Percentiles rank a stretch among this genome's conserved stretches.
phyloP scores from a whole-genome alignment of 1,140 invertebrate species.

The Drosophila saltans region DNA sequence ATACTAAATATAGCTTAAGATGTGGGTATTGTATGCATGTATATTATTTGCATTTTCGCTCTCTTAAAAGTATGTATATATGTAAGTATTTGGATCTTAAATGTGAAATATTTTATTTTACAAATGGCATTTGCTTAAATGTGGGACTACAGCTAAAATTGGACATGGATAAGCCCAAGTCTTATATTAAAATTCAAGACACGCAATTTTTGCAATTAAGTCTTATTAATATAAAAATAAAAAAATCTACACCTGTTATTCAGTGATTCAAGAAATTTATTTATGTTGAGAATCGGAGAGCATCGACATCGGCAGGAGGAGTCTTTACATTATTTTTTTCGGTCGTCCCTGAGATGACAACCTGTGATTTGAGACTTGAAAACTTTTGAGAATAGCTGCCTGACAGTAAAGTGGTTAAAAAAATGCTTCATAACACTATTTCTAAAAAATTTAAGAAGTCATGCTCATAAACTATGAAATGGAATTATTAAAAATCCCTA shows the following conservation, averaged over 20 bases:
- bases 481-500: constrained; percentile 16
- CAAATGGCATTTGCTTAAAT: constrained; percentile 25
- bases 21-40: constrained; percentile 11
- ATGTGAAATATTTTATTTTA: constrained; percentile 23
- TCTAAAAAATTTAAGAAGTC: not conserved
- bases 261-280: constrained; percentile 5
- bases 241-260: not conserved
- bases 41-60: constrained; percentile 8
- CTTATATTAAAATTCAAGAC: constrained; percentile 20
- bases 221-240: constrained; percentile 7
- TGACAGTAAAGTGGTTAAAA: not conserved
- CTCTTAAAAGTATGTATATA: constrained; percentile 5
- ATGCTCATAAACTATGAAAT: constrained; percentile 5
- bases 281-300: constrained; percentile 9
- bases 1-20: constrained; percentile 14
- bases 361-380: not conserved
- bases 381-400: not conserved
- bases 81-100: constrained; percentile 13
- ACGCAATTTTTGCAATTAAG: constrained; percentile 20
- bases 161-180: not conserved
- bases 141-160: constrained; percentile 14
- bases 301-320: constrained; percentile 4
- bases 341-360: not conserved
- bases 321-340: not conserved
- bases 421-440: not conserved